Evolutionary conservation across 1,140 invertebrate genomes (phyloP).

Genomic region (Pogonognathellus flavescens): DNA sequence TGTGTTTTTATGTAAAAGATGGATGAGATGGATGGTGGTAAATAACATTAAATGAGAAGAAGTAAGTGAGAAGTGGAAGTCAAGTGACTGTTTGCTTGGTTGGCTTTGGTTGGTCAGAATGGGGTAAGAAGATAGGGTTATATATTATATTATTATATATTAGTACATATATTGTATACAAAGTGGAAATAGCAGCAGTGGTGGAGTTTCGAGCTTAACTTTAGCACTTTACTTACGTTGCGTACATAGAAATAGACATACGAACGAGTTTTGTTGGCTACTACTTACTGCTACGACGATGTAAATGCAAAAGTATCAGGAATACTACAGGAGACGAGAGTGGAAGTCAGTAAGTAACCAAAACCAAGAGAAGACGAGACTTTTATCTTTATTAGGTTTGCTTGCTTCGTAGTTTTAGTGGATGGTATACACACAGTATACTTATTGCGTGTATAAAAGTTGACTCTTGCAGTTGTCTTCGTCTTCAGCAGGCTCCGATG

Average conservation of each 20-base stretch:
- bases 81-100: conserved; percentile 41
- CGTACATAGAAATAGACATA: not conserved
- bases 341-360: not conserved
- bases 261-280: too few species aligned
- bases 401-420: not conserved
- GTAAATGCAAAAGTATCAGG: not conserved
- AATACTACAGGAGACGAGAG: not conserved
- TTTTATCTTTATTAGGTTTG: conserved; percentile 45
- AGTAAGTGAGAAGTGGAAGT: conserved; percentile 30
- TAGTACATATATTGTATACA: too few species aligned
- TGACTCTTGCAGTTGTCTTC: not conserved
- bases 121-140: conserved; percentile 6
- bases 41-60: conserved; percentile 21
- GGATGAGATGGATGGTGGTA: not conserved
- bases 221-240: not conserved
- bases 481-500: conserved; percentile 18
- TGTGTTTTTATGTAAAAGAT: not conserved
- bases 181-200: too few species aligned
- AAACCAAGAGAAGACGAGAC: conserved; percentile 34
- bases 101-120: conserved; percentile 39
- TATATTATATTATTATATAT: not conserved
- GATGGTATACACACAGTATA: not conserved
- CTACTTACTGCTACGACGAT: too few species aligned
- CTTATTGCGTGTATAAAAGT: not conserved
- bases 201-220: not conserved